Evolutionary conservation across 1,140 invertebrate genomes (phyloP).

Genomic region (Ostrea edulis): DNA sequence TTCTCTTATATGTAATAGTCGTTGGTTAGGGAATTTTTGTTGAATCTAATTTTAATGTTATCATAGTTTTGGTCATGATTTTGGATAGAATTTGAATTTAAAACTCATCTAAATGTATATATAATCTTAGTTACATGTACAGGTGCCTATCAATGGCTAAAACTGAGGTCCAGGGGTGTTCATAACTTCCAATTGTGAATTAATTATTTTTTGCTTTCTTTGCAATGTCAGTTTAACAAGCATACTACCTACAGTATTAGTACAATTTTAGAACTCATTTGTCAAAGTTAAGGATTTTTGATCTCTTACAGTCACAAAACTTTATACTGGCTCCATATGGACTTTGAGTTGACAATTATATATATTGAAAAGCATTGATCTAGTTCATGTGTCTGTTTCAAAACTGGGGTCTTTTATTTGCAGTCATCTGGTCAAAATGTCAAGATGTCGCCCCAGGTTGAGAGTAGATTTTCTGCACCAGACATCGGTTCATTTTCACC

Average conservation of each 20-base stretch:
- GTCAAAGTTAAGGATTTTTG: no score
- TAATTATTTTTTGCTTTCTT: no score
- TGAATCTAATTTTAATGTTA: neutral
- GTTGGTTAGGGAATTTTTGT: neutral
- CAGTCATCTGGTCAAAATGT: slow-evolving; percentile 10
- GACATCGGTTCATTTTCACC: slow-evolving; percentile 94
- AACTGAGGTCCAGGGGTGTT: no score
- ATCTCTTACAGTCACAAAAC: no score
- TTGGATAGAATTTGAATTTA: neutral
- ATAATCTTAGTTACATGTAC: no score
- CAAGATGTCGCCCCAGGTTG: slow-evolving; percentile 55
- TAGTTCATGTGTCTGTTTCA: neutral
- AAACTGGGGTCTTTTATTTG: neutral
- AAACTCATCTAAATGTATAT: no score
- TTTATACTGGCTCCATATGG: no score
- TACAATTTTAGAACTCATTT: no score
- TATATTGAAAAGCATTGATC: neutral
- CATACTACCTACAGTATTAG: no score
- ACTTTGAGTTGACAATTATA: neutral
- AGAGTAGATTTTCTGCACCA: slow-evolving; percentile 62
- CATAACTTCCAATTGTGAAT: no score
- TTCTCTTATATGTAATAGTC: neutral
- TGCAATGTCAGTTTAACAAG: no score
- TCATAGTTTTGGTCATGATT: neutral
- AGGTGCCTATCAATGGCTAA: no score